phyloP scores from a whole-genome alignment of 2,113 vertebrate species.

The Platichthys flesus region DNA sequence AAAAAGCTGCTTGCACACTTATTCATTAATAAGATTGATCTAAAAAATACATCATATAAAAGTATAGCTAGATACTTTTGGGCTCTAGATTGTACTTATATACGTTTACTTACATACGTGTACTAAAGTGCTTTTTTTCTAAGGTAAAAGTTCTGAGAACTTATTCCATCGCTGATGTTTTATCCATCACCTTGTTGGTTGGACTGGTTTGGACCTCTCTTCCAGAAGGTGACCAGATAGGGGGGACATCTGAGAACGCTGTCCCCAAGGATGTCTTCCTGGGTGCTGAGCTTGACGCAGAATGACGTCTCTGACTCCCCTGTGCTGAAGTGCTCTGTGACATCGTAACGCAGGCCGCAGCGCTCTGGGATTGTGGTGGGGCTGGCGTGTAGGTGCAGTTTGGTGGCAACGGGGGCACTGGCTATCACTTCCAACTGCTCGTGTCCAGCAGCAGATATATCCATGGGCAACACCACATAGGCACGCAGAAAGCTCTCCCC shows the following conservation, averaged over 20 bases:
- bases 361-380: conserved; percentile 48
- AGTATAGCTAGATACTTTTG: neutral
- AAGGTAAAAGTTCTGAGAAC: neutral
- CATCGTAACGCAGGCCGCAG: conserved; percentile 80
- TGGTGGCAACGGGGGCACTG: conserved; percentile 1
- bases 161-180: neutral
- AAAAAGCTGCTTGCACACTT: neutral
- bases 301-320: conserved; percentile 19
- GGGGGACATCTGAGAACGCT: conserved; percentile 71
- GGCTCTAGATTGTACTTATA: too few species aligned
- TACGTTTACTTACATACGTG: too few species aligned
- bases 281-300: conserved; percentile 67
- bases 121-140: neutral
- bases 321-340: conserved; percentile 59
- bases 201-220: conserved; percentile 49
- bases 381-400: conserved; percentile 42
- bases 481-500: conserved; percentile 71
- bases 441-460: conserved; percentile 15
- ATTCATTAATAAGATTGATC: neutral
- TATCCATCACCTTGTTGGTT: conserved; percentile 37
- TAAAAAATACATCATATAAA: neutral
- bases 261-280: conserved; percentile 28
- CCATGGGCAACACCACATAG: conserved; percentile 75
- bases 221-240: conserved; percentile 77
- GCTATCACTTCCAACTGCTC: conserved; percentile 51